A percentile compares a stretch with the other conserved stretches of the same genome.
Conservation (phyloP, 2,797 vertebrate genomes). For the Phoeniculus purpureus region DNA sequence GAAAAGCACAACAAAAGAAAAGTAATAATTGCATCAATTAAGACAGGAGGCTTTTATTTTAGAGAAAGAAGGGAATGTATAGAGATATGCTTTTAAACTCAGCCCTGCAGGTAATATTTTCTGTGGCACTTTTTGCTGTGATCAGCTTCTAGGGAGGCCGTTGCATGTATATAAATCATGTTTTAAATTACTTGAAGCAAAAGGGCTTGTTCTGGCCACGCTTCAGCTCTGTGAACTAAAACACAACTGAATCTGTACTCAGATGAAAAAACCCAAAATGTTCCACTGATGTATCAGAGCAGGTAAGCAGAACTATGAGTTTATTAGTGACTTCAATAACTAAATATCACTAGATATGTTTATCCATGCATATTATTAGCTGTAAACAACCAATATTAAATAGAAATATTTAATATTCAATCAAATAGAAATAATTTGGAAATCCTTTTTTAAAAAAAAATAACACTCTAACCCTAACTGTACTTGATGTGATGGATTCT, state of each 20-base stretch:
- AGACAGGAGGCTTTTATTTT: background rate
- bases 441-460: background rate
- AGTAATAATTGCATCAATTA: background rate
- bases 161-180: fast-evolving
- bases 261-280: background rate
- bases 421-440: background rate
- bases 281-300: background rate
- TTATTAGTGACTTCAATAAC: background rate
- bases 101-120: background rate
- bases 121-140: background rate
- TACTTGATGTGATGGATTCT: background rate
- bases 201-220: background rate
- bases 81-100: background rate
- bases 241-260: background rate
- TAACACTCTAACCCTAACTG: fast-evolving
- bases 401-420: background rate
- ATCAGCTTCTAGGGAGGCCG: background rate
- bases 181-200: background rate
- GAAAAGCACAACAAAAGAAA: background rate
- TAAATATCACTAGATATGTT: background rate
- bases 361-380: background rate
- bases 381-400: background rate
- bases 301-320: background rate
- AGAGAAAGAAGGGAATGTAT: background rate
- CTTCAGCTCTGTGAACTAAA: background rate